These are phyloP conservation scores for Chlorops oryzae DNA, from an alignment of 1,140 invertebrate genomes.

Conservation along the genomic window DNA sequence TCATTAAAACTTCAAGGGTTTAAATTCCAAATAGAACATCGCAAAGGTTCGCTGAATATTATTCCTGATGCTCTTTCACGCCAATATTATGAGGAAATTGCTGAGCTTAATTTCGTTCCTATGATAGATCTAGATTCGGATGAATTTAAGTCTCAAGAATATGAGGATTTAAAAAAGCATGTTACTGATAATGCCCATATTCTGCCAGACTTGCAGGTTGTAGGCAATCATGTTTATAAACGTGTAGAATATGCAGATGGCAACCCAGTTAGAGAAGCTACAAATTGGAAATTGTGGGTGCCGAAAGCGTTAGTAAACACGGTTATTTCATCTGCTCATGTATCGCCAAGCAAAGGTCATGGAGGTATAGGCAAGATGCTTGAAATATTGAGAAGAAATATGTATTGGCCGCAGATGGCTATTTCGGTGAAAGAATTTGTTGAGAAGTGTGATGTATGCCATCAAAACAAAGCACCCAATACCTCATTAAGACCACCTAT, in stretches of 20 bases:
- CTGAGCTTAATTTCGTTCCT: background rate
- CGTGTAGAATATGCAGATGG: background rate
- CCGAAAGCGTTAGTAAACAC: background rate
- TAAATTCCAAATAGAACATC: conserved; percentile 38
- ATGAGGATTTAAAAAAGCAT: background rate
- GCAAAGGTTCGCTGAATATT: conserved; percentile 35
- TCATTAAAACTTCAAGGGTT: conserved; percentile 22
- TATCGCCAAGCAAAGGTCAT: background rate
- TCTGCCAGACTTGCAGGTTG: background rate
- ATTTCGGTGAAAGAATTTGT: background rate
- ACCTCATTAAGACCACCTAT: background rate
- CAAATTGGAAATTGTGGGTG: background rate
- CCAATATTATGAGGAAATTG: background rate
- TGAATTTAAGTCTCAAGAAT: background rate
- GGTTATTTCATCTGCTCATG: background rate
- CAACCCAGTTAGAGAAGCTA: background rate
- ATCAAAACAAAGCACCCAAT: background rate
- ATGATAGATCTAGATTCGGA: conserved; percentile 1
- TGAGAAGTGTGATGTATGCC: background rate
- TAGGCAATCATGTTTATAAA: background rate
- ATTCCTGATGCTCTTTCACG: conserved; percentile 40
- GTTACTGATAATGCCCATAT: background rate
- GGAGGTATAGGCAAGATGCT: too few relatives aligned
- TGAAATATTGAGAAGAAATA: background rate
- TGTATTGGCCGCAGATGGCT: background rate